These are phyloP conservation scores for Xenus cinereus DNA, from an alignment of 2,113 vertebrate genomes.

Conservation along the genomic window DNA sequence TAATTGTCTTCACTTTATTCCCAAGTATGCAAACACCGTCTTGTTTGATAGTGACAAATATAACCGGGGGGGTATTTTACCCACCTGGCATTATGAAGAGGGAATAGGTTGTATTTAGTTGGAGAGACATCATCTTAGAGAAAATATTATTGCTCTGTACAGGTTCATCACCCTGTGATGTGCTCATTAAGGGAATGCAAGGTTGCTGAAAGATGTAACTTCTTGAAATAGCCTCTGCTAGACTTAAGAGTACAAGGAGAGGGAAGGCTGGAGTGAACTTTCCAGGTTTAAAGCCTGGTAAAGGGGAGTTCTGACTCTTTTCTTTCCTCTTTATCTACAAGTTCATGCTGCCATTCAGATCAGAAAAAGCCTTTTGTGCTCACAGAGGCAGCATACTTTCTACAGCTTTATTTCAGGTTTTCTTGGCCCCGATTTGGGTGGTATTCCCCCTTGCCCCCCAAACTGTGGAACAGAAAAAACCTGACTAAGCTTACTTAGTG, in stretches of 20 bases:
- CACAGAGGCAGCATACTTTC: accelerated
- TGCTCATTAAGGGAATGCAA: neutral
- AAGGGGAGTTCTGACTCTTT: neutral
- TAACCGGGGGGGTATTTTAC: neutral
- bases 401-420: neutral
- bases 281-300: neutral
- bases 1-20: conserved; percentile 26
- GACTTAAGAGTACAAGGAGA: neutral
- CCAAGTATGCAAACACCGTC: neutral
- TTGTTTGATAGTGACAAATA: conserved; percentile 10
- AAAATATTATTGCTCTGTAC: neutral
- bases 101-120: neutral
- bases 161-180: neutral
- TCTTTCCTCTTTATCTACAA: neutral
- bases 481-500: neutral
- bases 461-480: neutral
- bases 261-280: neutral
- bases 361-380: neutral
- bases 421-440: neutral
- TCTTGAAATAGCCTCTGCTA: neutral
- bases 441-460: neutral
- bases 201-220: neutral
- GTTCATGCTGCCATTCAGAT: neutral
- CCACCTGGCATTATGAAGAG: neutral
- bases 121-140: neutral